phyloP scores from a whole-genome alignment of 2,113 vertebrate genomes.

The Delphinapterus leucas region DNA sequence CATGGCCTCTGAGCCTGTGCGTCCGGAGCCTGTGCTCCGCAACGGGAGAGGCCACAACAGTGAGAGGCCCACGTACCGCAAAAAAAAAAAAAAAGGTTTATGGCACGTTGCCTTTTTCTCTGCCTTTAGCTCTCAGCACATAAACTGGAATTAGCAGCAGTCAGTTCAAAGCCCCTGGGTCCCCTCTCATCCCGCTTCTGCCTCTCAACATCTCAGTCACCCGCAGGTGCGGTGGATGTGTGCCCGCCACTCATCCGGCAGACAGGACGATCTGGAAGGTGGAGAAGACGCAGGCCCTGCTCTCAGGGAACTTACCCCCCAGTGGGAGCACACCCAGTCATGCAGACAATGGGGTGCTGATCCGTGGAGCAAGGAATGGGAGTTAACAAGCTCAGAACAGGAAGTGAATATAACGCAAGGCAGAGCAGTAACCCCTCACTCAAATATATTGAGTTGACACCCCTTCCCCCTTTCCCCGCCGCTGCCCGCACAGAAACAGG shows the following conservation, averaged over 20 bases:
- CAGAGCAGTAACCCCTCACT: neutral
- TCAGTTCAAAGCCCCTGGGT: neutral
- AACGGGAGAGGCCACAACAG: too few species aligned
- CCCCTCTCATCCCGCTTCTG: neutral
- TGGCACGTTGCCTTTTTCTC: neutral
- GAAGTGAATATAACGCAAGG: neutral
- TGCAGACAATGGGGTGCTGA: fast-evolving
- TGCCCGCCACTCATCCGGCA: neutral
- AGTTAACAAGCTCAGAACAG: fast-evolving
- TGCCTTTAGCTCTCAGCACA: neutral
- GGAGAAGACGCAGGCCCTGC: neutral
- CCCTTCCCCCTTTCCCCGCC: neutral
- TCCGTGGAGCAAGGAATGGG: neutral
- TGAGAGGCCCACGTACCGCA: too few species aligned
- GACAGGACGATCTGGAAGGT: fast-evolving
- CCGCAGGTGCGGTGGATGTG: neutral
- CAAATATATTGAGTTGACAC: neutral
- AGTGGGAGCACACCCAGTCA: neutral
- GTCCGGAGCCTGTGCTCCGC: too few species aligned
- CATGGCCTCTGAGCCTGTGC: too few species aligned
- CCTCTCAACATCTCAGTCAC: neutral
- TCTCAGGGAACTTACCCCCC: neutral
- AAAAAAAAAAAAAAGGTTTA: neutral
- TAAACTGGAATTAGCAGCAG: neutral
- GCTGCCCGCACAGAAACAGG: neutral